phyloP scores from a whole-genome alignment of 2,113 vertebrate species.

The Tangachromis dhanisi region DNA sequence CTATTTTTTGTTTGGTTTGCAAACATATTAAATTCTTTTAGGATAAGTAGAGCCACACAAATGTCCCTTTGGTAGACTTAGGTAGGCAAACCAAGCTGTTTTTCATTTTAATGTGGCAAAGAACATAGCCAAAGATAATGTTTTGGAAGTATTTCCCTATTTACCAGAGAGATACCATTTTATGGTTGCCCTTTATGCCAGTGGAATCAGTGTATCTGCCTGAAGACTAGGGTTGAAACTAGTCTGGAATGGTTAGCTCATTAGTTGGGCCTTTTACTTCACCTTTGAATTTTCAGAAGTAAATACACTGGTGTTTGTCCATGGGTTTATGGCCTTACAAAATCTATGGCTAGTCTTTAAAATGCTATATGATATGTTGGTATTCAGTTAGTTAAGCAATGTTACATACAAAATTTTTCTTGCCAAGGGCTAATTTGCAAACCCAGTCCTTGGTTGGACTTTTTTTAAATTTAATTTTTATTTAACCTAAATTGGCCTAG shows the following conservation, averaged over 20 bases:
- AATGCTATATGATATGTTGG: neutral
- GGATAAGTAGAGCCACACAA: neutral
- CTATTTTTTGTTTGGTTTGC: neutral
- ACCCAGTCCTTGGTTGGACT: neutral
- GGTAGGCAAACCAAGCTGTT: neutral
- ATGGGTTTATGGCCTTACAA: neutral
- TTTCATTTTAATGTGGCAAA: neutral
- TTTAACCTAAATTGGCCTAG: neutral
- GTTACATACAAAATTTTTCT: rapidly evolving
- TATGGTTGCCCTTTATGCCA: neutral
- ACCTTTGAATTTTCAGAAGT: neutral
- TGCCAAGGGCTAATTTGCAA: neutral
- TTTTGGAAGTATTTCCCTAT: neutral
- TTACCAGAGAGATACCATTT: neutral
- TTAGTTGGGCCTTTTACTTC: neutral
- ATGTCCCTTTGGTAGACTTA: neutral
- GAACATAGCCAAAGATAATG: neutral
- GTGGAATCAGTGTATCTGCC: neutral
- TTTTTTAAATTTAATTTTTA: neutral
- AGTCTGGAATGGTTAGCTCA: neutral
- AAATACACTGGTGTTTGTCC: neutral
- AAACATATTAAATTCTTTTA: neutral
- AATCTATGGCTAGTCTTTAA: neutral
- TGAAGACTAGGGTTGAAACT: neutral
- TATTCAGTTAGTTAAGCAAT: neutral